These are phyloP conservation scores for Hymenochirus boettgeri DNA, from an alignment of 2,113 vertebrate species.

Conservation along the genomic window DNA sequence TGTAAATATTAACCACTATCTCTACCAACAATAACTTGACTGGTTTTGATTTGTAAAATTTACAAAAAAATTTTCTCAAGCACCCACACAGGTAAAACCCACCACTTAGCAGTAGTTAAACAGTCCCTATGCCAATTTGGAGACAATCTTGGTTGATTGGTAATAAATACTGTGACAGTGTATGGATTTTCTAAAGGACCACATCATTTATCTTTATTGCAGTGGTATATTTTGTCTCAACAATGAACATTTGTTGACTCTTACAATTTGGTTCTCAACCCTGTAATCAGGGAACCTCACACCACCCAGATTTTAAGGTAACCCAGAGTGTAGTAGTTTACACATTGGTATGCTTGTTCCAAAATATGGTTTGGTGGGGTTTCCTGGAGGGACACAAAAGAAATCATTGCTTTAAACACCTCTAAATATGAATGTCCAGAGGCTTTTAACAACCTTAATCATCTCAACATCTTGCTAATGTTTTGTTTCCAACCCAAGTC, in stretches of 20 bases:
- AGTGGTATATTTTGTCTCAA: background rate
- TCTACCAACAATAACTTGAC: no score
- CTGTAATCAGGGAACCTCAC: slow-evolving; percentile 24
- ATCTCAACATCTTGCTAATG: slow-evolving; percentile 4
- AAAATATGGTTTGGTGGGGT: slow-evolving; percentile 14
- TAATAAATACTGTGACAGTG: no score
- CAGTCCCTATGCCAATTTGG: no score
- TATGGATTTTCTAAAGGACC: background rate
- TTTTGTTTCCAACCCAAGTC: background rate
- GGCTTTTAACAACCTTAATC: slow-evolving; percentile 4
- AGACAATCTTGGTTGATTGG: no score
- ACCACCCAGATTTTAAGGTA: slow-evolving; percentile 1
- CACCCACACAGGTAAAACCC: no score
- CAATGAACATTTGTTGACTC: slow-evolving; percentile 19
- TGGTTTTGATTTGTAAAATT: no score
- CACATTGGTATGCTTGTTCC: slow-evolving; percentile 1
- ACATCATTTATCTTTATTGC: background rate
- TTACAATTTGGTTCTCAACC: slow-evolving; percentile 7
- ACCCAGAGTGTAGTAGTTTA: slow-evolving; percentile 17
- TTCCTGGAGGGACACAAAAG: slow-evolving; percentile 21
- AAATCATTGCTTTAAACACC: slow-evolving; percentile 8
- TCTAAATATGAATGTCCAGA: background rate
- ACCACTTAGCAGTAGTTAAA: no score
- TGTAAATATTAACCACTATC: no score
- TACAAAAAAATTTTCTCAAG: no score